Evolutionary conservation across 2,888 invertebrate species (phyloP), one percentile per base, ranked within the genome.

Genomic region (Lordiphosa andalusiaca): DNA sequence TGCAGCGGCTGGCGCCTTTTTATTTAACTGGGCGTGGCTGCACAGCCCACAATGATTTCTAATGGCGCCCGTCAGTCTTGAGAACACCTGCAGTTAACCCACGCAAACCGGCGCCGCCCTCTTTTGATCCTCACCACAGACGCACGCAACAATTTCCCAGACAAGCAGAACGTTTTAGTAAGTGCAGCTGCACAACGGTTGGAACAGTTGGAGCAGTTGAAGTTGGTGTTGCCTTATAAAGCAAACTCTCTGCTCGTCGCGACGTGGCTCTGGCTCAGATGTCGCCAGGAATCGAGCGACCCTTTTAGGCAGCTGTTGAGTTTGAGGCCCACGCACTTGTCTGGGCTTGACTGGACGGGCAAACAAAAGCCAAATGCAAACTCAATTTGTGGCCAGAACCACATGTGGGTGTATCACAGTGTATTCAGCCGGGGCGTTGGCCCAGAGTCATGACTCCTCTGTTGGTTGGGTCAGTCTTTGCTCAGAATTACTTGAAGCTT

Each of bases 51-150:
- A 54, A 54, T 33, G 50, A 51, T 54, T 54, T 51, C 54, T 54
- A 76, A 82, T 82, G 83, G 76, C 69, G 80, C 72, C 72, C 69
- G 75, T 80, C 73, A 69, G 83, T 83, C 76, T 78, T 58, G 66
- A 64, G 80, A 75, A 83, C 83, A 77, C 77, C 83, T 83, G 76
- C 77, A 75, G 59, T 23, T 33, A 30, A 54, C 80, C 83, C 78
- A 71, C 75, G 69, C 78, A 62, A 36, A 2, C 36, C 23, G 37
- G 42, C 16, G 12, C 30, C 19, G 13, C 7, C 9, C 42, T 10
- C 57, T 59, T 67, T 47, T 41, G 16, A 36, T 10, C 37, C 41
- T 50, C 16, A 25, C 13, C 35, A 42, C 35, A 42, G 42, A 41
- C 36, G 7, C 40, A 60, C 44, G 52, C 47, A 47, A 16, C 49